Conservation (phyloP, 2,888 invertebrate species). For the Habrosyne pyritoides region DNA sequence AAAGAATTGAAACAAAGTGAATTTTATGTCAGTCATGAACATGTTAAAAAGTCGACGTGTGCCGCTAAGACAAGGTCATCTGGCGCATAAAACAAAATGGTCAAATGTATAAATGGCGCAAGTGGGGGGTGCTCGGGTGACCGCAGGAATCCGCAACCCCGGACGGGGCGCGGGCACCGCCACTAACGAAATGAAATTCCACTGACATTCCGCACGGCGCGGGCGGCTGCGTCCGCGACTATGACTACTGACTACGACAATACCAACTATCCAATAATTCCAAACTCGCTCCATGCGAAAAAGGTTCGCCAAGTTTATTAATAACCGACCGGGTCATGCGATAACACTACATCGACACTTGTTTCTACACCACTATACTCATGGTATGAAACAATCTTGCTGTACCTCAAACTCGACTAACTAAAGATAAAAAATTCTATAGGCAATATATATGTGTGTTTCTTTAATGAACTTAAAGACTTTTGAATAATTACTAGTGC, state of each 20-base stretch:
- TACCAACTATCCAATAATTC: slow-evolving; percentile 50
- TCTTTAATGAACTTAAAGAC: no score
- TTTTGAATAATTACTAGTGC: no score
- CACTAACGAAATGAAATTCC: slow-evolving; percentile 81
- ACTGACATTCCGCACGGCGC: slow-evolving; percentile 52
- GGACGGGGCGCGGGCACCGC: slow-evolving; percentile 44
- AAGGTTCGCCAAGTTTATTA: slow-evolving; percentile 29
- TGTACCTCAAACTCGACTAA: no score
- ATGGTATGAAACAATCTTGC: no score
- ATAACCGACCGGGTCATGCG: slow-evolving; percentile 16
- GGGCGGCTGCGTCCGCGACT: slow-evolving; percentile 47
- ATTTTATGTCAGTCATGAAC: not conserved
- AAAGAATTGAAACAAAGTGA: not conserved
- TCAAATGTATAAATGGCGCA: slow-evolving; percentile 19
- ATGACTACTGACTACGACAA: slow-evolving; percentile 42
- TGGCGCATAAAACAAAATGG: slow-evolving; percentile 23
- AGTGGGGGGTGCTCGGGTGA: slow-evolving; percentile 31
- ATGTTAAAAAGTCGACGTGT: not conserved
- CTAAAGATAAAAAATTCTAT: no score
- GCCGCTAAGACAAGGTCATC: slow-evolving; percentile 9
- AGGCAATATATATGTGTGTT: no score
- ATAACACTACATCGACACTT: not conserved
- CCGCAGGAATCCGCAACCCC: slow-evolving; percentile 67
- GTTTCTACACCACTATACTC: no score
- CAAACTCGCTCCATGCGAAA: slow-evolving; percentile 14